Conservation (phyloP, 2,797 vertebrate genomes). For the Delichon dasypus region DNA sequence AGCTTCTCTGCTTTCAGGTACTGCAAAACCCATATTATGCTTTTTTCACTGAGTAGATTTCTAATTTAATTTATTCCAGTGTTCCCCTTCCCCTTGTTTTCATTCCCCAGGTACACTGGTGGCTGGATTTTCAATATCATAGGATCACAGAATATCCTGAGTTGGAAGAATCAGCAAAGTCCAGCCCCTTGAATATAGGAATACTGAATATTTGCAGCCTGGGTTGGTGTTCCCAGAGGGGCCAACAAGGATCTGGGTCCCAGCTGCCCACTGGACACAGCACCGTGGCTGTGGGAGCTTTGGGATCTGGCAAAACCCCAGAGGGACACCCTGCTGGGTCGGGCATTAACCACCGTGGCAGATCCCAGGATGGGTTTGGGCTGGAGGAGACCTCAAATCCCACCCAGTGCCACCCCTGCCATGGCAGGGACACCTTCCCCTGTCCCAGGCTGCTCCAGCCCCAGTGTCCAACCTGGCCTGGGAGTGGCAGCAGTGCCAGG, state of each 20-base stretch:
- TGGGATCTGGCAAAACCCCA: background rate
- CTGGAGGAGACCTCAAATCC: background rate
- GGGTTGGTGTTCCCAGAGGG: background rate
- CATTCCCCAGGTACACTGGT: background rate
- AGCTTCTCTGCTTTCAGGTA: background rate
- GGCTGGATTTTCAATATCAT: background rate
- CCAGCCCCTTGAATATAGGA: background rate
- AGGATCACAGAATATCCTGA: background rate
- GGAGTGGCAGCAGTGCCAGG: fast-evolving
- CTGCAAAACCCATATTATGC: background rate
- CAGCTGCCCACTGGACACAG: background rate
- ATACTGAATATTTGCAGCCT: background rate
- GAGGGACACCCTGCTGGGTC: background rate
- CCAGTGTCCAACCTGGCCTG: background rate
- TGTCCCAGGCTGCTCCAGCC: background rate
- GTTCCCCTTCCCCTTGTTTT: background rate
- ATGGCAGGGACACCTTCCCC: background rate
- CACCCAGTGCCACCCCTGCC: background rate
- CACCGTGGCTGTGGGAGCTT: fast-evolving
- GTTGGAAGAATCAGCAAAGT: background rate
- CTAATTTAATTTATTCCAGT: background rate
- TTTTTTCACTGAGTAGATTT: background rate
- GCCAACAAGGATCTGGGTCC: background rate
- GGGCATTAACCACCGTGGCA: fast-evolving
- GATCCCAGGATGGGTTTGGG: background rate